Conservation (phyloP, 2,888 invertebrate species). For the Theodoxus fluviatilis region DNA sequence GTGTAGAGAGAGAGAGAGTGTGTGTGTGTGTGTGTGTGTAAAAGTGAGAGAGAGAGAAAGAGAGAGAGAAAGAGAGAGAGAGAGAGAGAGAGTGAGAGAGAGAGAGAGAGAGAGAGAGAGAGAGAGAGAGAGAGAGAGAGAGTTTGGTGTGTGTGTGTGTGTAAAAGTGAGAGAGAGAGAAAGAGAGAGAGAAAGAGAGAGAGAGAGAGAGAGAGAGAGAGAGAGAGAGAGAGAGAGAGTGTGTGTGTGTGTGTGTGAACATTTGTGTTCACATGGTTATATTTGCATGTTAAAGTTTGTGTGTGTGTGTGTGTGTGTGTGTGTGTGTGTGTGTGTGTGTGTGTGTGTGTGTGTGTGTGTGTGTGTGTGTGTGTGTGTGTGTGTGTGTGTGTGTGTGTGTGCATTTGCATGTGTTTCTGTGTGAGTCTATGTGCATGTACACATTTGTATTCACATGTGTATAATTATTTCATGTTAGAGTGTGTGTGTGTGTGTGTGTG, state of each 20-base stretch:
- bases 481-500: no score
- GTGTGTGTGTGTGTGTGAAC: not conserved
- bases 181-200: not conserved
- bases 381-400: conserved; percentile 10
- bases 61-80: no score
- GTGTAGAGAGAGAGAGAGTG: no score
- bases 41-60: no score
- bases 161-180: not conserved
- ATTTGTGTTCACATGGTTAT: not conserved
- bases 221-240: not conserved
- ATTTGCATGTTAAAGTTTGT: not conserved
- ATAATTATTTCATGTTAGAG: no score
- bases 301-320: conserved; percentile 12
- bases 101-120: no score
- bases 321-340: conserved; percentile 16
- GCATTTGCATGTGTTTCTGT: not conserved
- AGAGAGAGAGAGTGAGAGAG: no score
- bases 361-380: conserved; percentile 12
- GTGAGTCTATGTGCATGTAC: no score
- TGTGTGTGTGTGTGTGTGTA: no score
- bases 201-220: not conserved
- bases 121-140: no score
- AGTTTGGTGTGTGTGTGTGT: not conserved
- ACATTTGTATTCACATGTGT: no score
- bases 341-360: not conserved